Base-by-base conservation (phyloP, 2,888 invertebrate species). In the Dorcus parallelipipedus region DNA sequence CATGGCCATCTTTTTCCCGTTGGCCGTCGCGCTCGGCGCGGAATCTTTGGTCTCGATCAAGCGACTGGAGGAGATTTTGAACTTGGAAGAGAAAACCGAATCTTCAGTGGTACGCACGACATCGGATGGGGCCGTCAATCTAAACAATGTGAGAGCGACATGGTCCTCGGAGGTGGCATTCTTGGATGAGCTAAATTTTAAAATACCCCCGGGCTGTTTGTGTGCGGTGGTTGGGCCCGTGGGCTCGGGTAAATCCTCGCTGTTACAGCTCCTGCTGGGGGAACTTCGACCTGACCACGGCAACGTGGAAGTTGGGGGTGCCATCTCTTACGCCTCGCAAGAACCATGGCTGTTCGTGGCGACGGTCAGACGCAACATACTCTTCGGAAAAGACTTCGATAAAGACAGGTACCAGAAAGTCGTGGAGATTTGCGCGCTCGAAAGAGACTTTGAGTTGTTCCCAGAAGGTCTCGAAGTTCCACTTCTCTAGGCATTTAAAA, bases 341-440 rank as follows among this genome's bases (percentile, higher is more conserved):
- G 89, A 92, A 67, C 87, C 93, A 0, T 94, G 93, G 93, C 76
- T 88, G 1, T 88, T 88, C 66, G 83, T 85, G 0, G 86, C 85
- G 1, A 86, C 88, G 0, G 83, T 94, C 2, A 80, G 86, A 41
- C 87, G 91, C 68, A 94, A 94, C 72, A 90, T 94, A 59, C 78
- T 91, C 9, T 93, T 93, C 73, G 92, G 91, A 0, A 80, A 84
- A 63, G 79, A 82, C 0, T 87, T 82, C 68, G 81, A 86, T 61
- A 79, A 81, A 57, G 70, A 78, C 10, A 79, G 82, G 17, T 81
- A 80, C 62, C 71, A 73, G 26, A 61, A 73, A 49, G 79, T 83
- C 2, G 81, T 90, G 9, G 82, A 79, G 49, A 86, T 83, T 0
- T 89, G 89, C 69, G 86, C 87, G 0, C 73, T 89, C 20, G 65